These are phyloP conservation scores for Neoniphon sammara DNA, from an alignment of 2,797 vertebrate species.

Conservation along the genomic window DNA sequence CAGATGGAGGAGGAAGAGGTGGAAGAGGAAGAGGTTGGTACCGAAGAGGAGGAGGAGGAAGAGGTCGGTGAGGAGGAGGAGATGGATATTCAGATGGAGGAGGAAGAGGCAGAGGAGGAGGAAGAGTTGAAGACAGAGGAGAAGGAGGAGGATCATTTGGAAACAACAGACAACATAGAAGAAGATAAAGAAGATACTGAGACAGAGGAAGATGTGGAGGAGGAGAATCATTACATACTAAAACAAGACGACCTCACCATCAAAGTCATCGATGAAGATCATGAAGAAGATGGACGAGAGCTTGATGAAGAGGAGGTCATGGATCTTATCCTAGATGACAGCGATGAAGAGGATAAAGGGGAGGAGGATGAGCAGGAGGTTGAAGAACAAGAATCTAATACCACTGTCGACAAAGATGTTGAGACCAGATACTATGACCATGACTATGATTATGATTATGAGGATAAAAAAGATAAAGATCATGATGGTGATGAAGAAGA, in stretches of 20 bases:
- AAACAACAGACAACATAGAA: neutral
- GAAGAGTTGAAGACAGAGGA: conserved; percentile 13
- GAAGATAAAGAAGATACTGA: neutral
- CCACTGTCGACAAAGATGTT: conserved; percentile 2
- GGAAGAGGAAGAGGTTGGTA: too few relatives aligned
- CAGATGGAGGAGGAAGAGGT: too few relatives aligned
- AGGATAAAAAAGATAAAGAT: conserved; percentile 21
- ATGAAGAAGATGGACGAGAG: neutral
- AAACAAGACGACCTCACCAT: too few relatives aligned
- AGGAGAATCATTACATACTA: neutral
- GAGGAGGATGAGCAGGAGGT: neutral
- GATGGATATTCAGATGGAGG: conserved; percentile 4
- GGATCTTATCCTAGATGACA: neutral
- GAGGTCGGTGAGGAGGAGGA: neutral
- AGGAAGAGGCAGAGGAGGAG: conserved; percentile 18
- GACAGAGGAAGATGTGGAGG: neutral
- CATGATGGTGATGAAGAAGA: conserved; percentile 28
- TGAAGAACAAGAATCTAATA: neutral
- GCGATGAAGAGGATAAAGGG: neutral
- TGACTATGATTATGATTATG: neutral
- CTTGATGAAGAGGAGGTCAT: neutral
- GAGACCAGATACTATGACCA: neutral
- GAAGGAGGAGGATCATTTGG: neutral
- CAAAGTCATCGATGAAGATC: neutral
- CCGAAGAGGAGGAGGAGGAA: neutral